phyloP scores from a whole-genome alignment of 2,888 invertebrate genomes.

The Tachina lurida region DNA sequence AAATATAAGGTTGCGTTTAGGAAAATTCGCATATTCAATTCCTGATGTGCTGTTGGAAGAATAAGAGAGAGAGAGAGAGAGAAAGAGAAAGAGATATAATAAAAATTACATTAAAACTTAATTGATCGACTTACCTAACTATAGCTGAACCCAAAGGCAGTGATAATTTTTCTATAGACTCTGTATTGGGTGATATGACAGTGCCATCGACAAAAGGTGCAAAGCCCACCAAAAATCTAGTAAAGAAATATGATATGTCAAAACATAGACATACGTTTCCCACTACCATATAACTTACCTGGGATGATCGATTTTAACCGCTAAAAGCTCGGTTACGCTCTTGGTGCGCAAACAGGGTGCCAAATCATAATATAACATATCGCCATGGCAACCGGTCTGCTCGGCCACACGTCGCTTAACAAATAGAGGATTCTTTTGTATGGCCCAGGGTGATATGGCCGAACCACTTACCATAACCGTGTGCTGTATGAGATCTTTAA shows the following conservation, averaged over 20 bases:
- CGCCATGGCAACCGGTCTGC: constrained; percentile 92
- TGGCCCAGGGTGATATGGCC: constrained; percentile 95
- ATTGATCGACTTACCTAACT: constrained; percentile 82
- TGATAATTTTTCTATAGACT: constrained; percentile 78
- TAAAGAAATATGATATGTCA: constrained; percentile 52
- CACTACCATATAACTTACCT: constrained; percentile 78
- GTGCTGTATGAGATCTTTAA: constrained; percentile 90
- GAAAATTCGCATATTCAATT: constrained; percentile 91
- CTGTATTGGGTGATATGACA: constrained; percentile 86
- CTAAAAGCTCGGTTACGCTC: constrained; percentile 88
- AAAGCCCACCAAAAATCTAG: constrained; percentile 91
- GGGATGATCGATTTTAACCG: constrained; percentile 90
- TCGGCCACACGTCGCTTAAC: constrained; percentile 92
- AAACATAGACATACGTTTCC: constrained; percentile 49
- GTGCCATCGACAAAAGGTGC: constrained; percentile 98
- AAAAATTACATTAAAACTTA: neutral
- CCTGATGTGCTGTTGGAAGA: constrained; percentile 85
- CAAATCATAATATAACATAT: constrained; percentile 91
- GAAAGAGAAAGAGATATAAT: too few species aligned
- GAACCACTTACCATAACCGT: constrained; percentile 95
- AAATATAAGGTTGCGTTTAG: constrained; percentile 91
- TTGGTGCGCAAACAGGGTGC: constrained; percentile 92
- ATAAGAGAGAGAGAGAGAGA: too few species aligned
- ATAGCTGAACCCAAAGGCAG: constrained; percentile 82
- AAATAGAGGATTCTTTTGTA: constrained; percentile 91